These are phyloP conservation scores for Epinephelus cyanopodus DNA, from an alignment of 2,113 vertebrate species.

Conservation along the genomic window DNA sequence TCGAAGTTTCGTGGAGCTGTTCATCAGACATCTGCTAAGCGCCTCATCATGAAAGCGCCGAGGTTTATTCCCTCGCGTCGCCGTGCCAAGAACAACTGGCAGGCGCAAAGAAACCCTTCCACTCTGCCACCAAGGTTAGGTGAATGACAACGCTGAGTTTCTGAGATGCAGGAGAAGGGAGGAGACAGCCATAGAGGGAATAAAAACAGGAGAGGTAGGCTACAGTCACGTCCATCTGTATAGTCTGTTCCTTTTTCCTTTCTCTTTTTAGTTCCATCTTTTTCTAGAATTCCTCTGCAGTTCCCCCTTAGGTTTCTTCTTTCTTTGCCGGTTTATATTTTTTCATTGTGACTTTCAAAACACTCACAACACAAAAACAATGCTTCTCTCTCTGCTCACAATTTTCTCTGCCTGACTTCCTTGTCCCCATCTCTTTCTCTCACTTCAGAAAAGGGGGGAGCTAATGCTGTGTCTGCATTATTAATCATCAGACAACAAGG, in stretches of 20 bases:
- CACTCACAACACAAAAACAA: slow-evolving; percentile 5
- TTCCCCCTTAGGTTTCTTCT: neutral
- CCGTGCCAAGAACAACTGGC: slow-evolving; percentile 78
- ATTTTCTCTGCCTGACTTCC: slow-evolving; percentile 13
- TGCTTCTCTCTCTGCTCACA: neutral
- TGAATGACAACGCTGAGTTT: slow-evolving; percentile 76
- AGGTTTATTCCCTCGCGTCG: slow-evolving; percentile 71
- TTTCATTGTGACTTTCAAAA: slow-evolving; percentile 13
- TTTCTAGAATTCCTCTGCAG: slow-evolving; percentile 5
- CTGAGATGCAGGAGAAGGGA: slow-evolving; percentile 59
- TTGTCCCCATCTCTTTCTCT: slow-evolving; percentile 20
- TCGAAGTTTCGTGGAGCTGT: slow-evolving; percentile 61
- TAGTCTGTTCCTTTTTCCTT: neutral
- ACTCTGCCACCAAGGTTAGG: slow-evolving; percentile 78
- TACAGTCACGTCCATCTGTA: slow-evolving; percentile 36
- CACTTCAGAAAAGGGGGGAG: slow-evolving; percentile 55
- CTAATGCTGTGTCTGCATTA: slow-evolving; percentile 75
- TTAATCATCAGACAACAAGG: slow-evolving; percentile 72
- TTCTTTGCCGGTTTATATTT: neutral
- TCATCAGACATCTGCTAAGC: slow-evolving; percentile 79
- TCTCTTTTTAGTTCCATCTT: neutral
- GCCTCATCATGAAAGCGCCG: slow-evolving; percentile 74
- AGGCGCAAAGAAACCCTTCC: slow-evolving; percentile 75
- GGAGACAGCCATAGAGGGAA: slow-evolving; percentile 38
- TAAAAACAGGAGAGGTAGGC: slow-evolving; percentile 19